Conservation (phyloP, 2,888 invertebrate genomes). For the Ichneumoninae sp. region DNA sequence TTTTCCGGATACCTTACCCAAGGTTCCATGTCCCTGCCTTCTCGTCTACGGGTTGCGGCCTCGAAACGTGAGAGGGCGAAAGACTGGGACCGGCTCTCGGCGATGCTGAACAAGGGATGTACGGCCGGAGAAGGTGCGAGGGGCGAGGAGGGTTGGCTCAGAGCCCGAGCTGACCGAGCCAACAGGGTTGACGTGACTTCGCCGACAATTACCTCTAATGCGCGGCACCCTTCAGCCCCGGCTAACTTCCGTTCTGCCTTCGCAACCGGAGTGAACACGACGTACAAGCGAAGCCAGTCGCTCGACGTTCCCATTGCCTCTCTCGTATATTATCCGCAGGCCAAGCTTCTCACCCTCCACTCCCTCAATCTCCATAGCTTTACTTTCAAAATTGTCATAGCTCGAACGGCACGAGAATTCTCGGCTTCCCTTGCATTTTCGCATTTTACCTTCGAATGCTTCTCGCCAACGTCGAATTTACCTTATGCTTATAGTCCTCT, state of each 20-base stretch:
- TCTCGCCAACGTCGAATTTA: background rate
- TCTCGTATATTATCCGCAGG: slow-evolving; percentile 1
- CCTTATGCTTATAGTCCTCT: background rate
- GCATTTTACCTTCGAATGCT: background rate
- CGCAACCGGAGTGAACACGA: slow-evolving; percentile 64
- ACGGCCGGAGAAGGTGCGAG: slow-evolving; percentile 1
- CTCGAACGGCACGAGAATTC: background rate
- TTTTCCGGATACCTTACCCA: slow-evolving; percentile 18
- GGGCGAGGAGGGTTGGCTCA: slow-evolving; percentile 15
- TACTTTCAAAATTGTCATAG: slow-evolving; percentile 5
- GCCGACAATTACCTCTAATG: slow-evolving; percentile 73
- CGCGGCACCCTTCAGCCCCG: slow-evolving; percentile 64
- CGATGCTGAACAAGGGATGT: slow-evolving; percentile 40
- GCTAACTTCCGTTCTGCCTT: slow-evolving; percentile 52
- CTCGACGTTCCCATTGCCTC: slow-evolving; percentile 14
- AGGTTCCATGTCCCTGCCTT: slow-evolving; percentile 34
- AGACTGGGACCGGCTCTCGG: slow-evolving; percentile 23
- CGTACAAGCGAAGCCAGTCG: slow-evolving; percentile 44
- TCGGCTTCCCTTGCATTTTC: background rate
- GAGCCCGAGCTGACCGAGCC: slow-evolving; percentile 53
- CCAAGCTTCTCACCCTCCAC: background rate
- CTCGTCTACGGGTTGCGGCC: slow-evolving; percentile 49
- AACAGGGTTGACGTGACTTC: slow-evolving; percentile 69
- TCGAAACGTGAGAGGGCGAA: slow-evolving; percentile 61
- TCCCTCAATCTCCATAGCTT: background rate